Evolutionary conservation across 2,113 vertebrate species (phyloP).

Genomic region (Nymphicus hollandicus): DNA sequence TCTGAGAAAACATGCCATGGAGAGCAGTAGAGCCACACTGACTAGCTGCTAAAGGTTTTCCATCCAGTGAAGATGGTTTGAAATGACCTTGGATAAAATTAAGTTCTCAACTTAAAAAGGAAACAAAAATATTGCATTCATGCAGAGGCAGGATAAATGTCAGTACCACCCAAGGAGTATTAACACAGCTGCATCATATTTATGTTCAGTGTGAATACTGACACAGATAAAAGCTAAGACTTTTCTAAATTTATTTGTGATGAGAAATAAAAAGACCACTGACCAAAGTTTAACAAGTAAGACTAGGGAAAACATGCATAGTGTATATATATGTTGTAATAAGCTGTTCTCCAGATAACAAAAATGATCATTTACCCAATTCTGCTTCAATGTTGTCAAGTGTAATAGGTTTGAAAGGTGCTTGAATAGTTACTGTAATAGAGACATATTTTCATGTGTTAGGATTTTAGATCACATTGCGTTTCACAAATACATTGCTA

Average conservation of each 20-base stretch:
- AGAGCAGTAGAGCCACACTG: neutral
- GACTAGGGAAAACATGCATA: neutral
- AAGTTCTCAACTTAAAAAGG: neutral
- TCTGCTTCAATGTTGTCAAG: neutral
- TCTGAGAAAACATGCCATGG: neutral
- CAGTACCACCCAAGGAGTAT: neutral
- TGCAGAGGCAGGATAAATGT: neutral
- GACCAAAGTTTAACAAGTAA: neutral
- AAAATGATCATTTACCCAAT: neutral
- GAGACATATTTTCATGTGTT: neutral
- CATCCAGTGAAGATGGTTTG: neutral
- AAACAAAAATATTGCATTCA: neutral
- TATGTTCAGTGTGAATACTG: neutral
- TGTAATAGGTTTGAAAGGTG: neutral
- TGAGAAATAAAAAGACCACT: neutral
- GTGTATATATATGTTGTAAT: neutral
- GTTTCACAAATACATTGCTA: neutral
- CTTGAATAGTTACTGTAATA: neutral
- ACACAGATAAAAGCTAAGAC: neutral
- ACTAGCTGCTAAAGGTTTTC: neutral
- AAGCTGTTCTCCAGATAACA: neutral
- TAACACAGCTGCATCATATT: slow-evolving; percentile 19
- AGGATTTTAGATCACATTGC: neutral
- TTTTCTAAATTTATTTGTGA: neutral
- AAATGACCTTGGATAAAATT: neutral